These are phyloP conservation scores for Haplochromis vanheusdeni DNA, from an alignment of 2,113 vertebrate species.

Conservation along the genomic window DNA sequence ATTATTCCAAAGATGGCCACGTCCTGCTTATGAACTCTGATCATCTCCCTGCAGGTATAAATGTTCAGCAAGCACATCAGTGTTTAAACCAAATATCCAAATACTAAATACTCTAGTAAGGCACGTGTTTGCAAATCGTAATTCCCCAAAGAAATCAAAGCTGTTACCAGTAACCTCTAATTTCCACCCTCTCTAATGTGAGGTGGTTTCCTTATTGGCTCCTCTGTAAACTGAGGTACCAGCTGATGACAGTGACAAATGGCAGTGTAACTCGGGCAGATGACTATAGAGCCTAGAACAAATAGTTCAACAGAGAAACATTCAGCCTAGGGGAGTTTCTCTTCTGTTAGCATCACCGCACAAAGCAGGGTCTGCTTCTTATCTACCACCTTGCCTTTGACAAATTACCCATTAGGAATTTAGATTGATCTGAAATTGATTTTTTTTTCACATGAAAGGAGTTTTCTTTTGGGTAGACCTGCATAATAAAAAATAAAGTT, in stretches of 20 bases:
- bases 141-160: slow-evolving; percentile 5
- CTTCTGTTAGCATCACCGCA: not conserved
- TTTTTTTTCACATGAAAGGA: not conserved
- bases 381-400: not conserved
- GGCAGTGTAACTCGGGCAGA: not conserved
- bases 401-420: not conserved
- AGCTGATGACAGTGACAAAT: slow-evolving; percentile 55
- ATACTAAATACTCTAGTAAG: not conserved
- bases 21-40: not conserved
- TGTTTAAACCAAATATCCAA: not conserved
- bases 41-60: not conserved
- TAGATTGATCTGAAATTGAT: not conserved
- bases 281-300: slow-evolving; percentile 20
- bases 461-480: not conserved
- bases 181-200: not conserved
- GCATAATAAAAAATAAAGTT: not conserved
- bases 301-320: slow-evolving; percentile 31
- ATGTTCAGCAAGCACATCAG: not conserved
- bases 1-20: not conserved
- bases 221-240: not conserved
- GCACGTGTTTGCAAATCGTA: not conserved
- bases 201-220: not conserved
- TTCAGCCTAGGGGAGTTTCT: slow-evolving; percentile 4
- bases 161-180: not conserved
- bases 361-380: not conserved